A percentile compares a stretch with the other conserved stretches of the same genome.
Conservation (phyloP, 2,113 vertebrate species). For the Paracanthobrama guichenoti region DNA sequence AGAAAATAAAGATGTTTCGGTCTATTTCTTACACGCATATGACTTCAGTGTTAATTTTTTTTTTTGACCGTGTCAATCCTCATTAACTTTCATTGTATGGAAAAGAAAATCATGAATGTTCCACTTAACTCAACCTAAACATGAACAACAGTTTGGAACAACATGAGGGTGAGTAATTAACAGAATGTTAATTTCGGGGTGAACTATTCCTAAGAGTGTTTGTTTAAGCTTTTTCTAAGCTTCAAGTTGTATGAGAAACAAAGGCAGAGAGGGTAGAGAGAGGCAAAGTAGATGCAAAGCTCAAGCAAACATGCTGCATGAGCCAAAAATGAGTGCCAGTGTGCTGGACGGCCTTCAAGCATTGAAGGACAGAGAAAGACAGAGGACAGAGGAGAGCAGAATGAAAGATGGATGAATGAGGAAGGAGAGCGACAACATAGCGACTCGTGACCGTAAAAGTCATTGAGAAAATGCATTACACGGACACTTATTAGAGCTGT, state of each 20-base stretch:
- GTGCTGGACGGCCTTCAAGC: background rate
- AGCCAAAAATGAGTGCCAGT: constrained; percentile 19
- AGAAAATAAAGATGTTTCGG: too few relatives aligned
- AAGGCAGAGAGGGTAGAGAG: background rate
- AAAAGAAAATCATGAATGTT: too few relatives aligned
- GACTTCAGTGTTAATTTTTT: too few relatives aligned
- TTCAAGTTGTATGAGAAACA: background rate
- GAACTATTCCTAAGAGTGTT: background rate
- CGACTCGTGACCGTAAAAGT: background rate
- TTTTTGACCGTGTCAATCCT: too few relatives aligned
- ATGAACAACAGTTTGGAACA: background rate
- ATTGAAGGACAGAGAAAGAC: background rate
- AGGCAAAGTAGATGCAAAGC: background rate
- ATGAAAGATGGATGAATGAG: background rate
- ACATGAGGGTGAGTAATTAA: background rate
- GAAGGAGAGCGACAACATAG: background rate
- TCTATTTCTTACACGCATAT: too few relatives aligned
- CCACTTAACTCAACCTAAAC: background rate
- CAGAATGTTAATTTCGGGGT: background rate
- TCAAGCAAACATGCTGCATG: background rate
- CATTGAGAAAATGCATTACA: too few relatives aligned
- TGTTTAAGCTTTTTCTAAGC: constrained; percentile 14
- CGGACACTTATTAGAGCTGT: background rate
- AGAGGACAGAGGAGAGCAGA: background rate
- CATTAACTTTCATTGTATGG: too few relatives aligned